Conservation (phyloP, 2,797 vertebrate genomes). For the Hylomyscus alleni region DNA sequence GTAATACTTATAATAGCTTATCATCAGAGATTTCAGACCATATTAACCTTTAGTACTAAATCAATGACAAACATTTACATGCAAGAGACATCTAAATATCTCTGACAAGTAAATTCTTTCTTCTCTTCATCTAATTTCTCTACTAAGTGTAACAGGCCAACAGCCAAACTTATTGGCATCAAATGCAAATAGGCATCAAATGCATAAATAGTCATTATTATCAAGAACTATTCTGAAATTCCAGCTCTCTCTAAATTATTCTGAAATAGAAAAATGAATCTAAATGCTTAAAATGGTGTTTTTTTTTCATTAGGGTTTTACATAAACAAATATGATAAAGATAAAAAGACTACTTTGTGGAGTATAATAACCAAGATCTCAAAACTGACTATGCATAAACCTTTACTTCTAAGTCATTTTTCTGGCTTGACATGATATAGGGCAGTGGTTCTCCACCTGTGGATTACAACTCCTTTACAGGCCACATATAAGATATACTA, state of each 20-base stretch:
- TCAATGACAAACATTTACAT: neutral
- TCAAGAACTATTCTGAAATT: neutral
- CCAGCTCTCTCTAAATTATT: neutral
- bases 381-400: neutral
- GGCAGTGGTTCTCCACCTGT: neutral
- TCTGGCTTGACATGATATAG: neutral
- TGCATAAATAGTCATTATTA: neutral
- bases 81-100: neutral
- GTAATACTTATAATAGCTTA: neutral
- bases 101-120: neutral
- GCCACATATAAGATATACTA: neutral
- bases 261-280: neutral
- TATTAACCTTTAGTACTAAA: neutral
- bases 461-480: neutral
- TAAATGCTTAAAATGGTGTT: neutral
- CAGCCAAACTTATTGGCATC: neutral
- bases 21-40: neutral
- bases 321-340: neutral
- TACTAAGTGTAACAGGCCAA: neutral
- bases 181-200: neutral
- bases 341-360: neutral
- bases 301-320: conserved; percentile 3
- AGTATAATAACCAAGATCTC: neutral
- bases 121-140: neutral
- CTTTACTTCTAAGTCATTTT: neutral